Evolutionary conservation across 2,888 invertebrate species (phyloP).

Genomic region (Diaperis boleti): DNA sequence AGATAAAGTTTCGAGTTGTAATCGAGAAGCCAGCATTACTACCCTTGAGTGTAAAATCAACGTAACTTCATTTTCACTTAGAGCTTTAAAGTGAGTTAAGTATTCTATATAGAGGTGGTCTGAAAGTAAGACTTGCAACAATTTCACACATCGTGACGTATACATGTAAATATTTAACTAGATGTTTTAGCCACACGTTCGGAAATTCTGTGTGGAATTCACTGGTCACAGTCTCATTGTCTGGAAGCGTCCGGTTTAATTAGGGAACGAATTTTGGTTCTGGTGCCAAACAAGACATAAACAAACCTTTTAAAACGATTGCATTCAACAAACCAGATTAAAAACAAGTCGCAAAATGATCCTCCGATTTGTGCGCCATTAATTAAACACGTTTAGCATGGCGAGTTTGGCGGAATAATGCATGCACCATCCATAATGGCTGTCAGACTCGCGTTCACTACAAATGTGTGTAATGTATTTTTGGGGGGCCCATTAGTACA

Average conservation of each 20-base stretch:
- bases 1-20: too few relatives aligned
- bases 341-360: slow-evolving; percentile 61
- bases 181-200: neutral
- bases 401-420: slow-evolving; percentile 58
- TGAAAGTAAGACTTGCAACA: too few relatives aligned
- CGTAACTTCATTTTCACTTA: too few relatives aligned
- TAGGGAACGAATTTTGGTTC: slow-evolving; percentile 3
- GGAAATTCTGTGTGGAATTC: too few relatives aligned
- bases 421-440: slow-evolving; percentile 61
- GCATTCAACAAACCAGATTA: slow-evolving; percentile 56
- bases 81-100: too few relatives aligned
- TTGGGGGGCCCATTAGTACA: slow-evolving; percentile 61
- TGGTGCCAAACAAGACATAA: slow-evolving; percentile 43
- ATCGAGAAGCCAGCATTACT: too few relatives aligned
- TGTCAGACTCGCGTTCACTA: slow-evolving; percentile 59
- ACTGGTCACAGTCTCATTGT: neutral
- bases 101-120: too few relatives aligned
- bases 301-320: slow-evolving; percentile 46
- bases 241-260: slow-evolving; percentile 1
- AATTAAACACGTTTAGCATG: slow-evolving; percentile 60
- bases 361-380: slow-evolving; percentile 60
- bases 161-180: neutral
- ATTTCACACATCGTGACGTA: too few relatives aligned
- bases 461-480: slow-evolving; percentile 63
- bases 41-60: too few relatives aligned